Evolutionary conservation across 1,140 invertebrate genomes (phyloP), one percentile per base, ranked within the genome.

Genomic region (Drosophila miranda): DNA sequence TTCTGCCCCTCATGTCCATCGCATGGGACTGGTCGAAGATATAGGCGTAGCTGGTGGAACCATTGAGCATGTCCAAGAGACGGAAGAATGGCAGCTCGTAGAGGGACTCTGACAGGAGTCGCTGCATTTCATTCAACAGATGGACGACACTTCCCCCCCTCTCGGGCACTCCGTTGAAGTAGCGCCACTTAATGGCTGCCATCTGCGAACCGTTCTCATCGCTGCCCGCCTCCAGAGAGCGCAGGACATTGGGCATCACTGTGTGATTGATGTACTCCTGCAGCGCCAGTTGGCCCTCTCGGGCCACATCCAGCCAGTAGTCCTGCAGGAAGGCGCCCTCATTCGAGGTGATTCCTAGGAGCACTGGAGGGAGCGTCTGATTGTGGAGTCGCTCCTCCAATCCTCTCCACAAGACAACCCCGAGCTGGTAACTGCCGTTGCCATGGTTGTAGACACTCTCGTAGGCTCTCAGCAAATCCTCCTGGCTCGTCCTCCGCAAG

Each of bases 251-350:
- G 0, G 92, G 92, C 38, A 94, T 81, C 26, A 93, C 79, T 0
- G 92, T 91, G 38, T 89, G 80, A 53, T 92, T 91, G 28, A 93
- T 91, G 53, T 93, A 93, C 49, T 91, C 81, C 28, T 90, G 81
- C 8, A 94, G 81, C 14, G 92, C 89, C 19, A 75, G 38, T 57
- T 90, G 92, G 3, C 92, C 92, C 62, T 93, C 92, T 3, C 91
- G 84, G 2, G 91, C 90, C 55, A 93, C 83, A 50, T 93, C 91
- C 52, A 92, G 77, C 93, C 93, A 93, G 44, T 82, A 81, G 90
- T 93, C 92, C 70, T 92, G 91, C 46, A 92, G 84, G 68, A 93
- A 92, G 26, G 93, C 91, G n/a, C 92, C 93, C 77, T 95, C 94
- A 67, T 94, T 91, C 55, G 93, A 93, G 11, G 92, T 92, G 44